These are phyloP conservation scores for Tenthredo scrophulariae DNA, from an alignment of 2,888 invertebrate species.

Conservation along the genomic window DNA sequence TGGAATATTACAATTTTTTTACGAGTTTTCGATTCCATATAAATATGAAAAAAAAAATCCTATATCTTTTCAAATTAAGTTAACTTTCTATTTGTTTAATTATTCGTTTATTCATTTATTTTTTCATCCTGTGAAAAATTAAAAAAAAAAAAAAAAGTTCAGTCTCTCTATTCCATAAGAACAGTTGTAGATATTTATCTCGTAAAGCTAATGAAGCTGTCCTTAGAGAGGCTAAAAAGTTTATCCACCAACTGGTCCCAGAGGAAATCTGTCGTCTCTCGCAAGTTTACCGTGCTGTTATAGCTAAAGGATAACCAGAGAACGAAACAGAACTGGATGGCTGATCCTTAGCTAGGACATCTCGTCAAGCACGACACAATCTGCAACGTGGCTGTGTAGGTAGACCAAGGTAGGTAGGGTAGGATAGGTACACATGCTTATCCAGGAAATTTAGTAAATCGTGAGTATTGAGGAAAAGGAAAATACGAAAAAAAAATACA, in stretches of 20 bases:
- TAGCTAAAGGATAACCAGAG: background rate
- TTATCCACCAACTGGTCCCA: conserved; percentile 67
- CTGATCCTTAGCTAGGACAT: conserved; percentile 21
- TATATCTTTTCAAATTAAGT: too few relatives aligned
- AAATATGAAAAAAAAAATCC: too few relatives aligned
- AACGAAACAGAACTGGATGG: background rate
- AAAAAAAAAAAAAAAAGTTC: background rate
- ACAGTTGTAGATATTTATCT: conserved; percentile 23
- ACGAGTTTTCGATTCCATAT: too few relatives aligned
- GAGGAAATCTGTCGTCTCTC: conserved; percentile 67
- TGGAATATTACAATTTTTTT: too few relatives aligned
- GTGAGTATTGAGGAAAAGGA: background rate
- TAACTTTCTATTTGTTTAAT: too few relatives aligned
- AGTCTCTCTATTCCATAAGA: background rate
- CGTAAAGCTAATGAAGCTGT: conserved; percentile 56
- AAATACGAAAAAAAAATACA: too few relatives aligned
- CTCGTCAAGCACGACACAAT: conserved; percentile 17
- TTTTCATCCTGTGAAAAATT: background rate
- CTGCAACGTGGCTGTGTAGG: conserved; percentile 2
- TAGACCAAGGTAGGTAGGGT: background rate
- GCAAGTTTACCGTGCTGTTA: conserved; percentile 32
- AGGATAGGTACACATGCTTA: background rate
- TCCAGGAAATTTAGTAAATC: background rate
- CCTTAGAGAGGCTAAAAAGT: conserved; percentile 66
- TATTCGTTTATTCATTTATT: too few relatives aligned